phyloP scores from a whole-genome alignment of 2,797 vertebrate species.

The Diplodus puntazzo region DNA sequence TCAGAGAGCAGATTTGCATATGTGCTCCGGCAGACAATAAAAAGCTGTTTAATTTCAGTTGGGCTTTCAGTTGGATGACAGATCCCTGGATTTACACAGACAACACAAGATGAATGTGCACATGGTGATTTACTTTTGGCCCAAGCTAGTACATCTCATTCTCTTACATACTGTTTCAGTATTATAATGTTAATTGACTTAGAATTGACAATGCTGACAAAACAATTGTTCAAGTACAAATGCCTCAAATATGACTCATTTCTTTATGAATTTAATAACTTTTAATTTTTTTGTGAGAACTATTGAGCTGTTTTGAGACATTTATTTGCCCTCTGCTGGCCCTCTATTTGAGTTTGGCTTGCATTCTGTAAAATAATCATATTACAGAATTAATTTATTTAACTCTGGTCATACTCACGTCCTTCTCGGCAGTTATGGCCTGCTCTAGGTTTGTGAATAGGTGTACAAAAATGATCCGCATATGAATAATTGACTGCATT shows the following conservation, averaged over 20 bases:
- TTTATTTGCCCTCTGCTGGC: background rate
- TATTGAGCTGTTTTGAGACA: background rate
- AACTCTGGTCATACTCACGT: background rate
- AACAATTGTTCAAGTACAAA: background rate
- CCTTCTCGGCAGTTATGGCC: no score
- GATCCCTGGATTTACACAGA: constrained; percentile 31
- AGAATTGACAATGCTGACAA: background rate
- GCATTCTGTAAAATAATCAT: no score
- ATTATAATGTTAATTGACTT: background rate
- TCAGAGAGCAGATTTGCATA: no score
- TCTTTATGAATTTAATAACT: background rate
- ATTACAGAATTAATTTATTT: no score
- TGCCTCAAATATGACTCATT: background rate
- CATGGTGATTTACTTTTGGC: background rate
- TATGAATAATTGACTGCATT: constrained; percentile 16
- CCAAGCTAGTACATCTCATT: background rate
- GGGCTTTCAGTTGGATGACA: background rate
- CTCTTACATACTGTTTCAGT: background rate
- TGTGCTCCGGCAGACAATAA: background rate
- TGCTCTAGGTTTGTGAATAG: constrained; percentile 5
- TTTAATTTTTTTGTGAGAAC: background rate
- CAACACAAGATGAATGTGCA: constrained; percentile 7
- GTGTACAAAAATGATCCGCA: constrained; percentile 8
- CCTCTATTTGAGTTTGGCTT: background rate
- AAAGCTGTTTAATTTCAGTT: background rate